These are phyloP conservation scores for Platorchestia sp. DNA, from an alignment of 1,140 invertebrate genomes.

Conservation along the genomic window DNA sequence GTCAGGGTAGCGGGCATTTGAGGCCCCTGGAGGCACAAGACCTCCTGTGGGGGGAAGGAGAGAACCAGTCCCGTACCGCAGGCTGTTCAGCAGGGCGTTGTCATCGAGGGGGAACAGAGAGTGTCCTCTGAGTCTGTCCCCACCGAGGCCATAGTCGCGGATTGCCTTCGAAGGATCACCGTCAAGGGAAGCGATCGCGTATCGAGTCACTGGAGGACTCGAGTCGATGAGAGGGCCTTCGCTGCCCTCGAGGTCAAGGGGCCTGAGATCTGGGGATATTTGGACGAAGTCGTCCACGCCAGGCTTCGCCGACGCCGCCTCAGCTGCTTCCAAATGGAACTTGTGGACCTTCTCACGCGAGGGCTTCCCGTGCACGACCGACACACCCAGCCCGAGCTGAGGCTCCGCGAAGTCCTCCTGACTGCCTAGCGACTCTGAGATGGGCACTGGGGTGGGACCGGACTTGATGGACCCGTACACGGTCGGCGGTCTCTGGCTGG, in stretches of 20 bases:
- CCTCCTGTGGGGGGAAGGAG: background rate
- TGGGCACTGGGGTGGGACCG: background rate
- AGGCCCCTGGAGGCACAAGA: background rate
- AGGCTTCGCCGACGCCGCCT: background rate
- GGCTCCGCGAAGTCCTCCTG: slow-evolving; percentile 30
- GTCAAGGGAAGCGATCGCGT: background rate
- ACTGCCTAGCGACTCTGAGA: slow-evolving; percentile 15
- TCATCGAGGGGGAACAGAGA: background rate
- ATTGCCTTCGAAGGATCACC: background rate
- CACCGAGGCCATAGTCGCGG: background rate
- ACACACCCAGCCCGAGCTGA: slow-evolving; percentile 59
- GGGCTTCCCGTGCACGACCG: slow-evolving; percentile 37
- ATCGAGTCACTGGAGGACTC: background rate
- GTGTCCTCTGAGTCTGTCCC: background rate
- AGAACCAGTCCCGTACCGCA: background rate
- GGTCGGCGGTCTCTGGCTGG: slow-evolving; percentile 16
- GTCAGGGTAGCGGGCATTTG: background rate
- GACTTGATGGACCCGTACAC: background rate
- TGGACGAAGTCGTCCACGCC: background rate
- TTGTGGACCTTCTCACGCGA: background rate
- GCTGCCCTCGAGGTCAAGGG: background rate
- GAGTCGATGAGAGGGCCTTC: background rate
- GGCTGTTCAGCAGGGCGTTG: background rate
- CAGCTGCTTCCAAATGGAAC: background rate
- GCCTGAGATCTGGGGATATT: background rate